Evolutionary conservation across 1,140 invertebrate genomes (phyloP).

Genomic region (Xylocopa sonorina): DNA sequence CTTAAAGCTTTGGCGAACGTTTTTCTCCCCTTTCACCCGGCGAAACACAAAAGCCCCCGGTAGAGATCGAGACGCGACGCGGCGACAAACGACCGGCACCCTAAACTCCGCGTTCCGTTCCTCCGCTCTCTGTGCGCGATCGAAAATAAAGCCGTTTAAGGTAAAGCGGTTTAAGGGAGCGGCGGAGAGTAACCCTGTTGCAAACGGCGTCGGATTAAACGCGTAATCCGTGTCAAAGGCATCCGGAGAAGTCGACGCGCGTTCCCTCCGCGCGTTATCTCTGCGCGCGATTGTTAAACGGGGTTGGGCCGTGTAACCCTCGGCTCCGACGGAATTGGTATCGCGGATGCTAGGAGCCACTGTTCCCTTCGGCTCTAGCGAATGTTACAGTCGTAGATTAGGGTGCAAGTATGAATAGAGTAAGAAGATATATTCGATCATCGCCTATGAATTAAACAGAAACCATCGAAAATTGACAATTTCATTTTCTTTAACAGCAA

Average conservation of each 20-base stretch:
- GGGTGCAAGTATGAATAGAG: not conserved
- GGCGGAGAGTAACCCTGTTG: not conserved
- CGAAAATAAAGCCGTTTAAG: slow-evolving; percentile 47
- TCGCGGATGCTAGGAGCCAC: not conserved
- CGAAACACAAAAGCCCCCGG: not conserved
- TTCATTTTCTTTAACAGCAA: no score
- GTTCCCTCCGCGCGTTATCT: not conserved
- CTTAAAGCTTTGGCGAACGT: slow-evolving; percentile 23
- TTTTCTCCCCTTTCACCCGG: not conserved
- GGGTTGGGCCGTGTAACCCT: not conserved
- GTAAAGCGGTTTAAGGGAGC: slow-evolving; percentile 28
- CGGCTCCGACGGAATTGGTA: not conserved
- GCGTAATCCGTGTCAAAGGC: slow-evolving; percentile 46
- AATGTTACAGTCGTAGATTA: not conserved
- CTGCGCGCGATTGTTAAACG: slow-evolving; percentile 6
- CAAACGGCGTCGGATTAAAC: slow-evolving; percentile 30
- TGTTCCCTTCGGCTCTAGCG: no score
- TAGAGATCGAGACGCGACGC: not conserved
- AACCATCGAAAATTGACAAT: no score
- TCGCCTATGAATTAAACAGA: no score
- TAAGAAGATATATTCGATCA: no score
- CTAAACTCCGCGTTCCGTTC: not conserved
- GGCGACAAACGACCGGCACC: not conserved
- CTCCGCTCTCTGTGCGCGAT: slow-evolving; percentile 7
- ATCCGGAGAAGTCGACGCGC: slow-evolving; percentile 8